Conservation (phyloP, 2,113 vertebrate genomes). For the Petrocephalus zakoni region DNA sequence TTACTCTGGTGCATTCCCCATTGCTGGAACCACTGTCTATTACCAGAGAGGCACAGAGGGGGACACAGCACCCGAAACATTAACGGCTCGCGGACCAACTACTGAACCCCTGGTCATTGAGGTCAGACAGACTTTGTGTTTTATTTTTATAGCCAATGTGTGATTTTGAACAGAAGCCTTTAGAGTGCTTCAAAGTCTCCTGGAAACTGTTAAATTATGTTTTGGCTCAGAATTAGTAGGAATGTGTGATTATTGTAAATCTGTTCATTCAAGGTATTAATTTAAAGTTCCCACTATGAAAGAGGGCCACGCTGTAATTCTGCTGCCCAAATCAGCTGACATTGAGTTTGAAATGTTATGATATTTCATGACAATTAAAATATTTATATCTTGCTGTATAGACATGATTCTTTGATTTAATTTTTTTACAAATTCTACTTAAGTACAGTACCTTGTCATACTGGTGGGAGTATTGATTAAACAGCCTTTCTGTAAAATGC, state of each 20-base stretch:
- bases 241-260: not conserved
- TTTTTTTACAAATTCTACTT: no score
- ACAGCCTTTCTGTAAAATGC: not conserved
- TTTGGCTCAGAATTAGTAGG: not conserved
- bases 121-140: conserved; percentile 54
- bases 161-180: not conserved
- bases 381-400: not conserved
- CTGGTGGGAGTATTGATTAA: not conserved
- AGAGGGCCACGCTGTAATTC: not conserved
- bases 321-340: not conserved
- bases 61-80: conserved; percentile 71
- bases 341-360: not conserved
- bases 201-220: not conserved
- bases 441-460: not conserved
- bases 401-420: not conserved
- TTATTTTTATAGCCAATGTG: not conserved
- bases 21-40: conserved; percentile 76
- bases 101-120: conserved; percentile 88
- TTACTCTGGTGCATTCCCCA: conserved; percentile 63
- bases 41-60: conserved; percentile 81
- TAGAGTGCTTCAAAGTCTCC: not conserved
- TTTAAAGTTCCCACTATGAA: not conserved
- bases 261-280: not conserved
- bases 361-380: not conserved
- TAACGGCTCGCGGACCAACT: conserved; percentile 79